These are phyloP conservation scores for Ursus arctos DNA, from an alignment of 2,113 vertebrate genomes.

Conservation along the genomic window DNA sequence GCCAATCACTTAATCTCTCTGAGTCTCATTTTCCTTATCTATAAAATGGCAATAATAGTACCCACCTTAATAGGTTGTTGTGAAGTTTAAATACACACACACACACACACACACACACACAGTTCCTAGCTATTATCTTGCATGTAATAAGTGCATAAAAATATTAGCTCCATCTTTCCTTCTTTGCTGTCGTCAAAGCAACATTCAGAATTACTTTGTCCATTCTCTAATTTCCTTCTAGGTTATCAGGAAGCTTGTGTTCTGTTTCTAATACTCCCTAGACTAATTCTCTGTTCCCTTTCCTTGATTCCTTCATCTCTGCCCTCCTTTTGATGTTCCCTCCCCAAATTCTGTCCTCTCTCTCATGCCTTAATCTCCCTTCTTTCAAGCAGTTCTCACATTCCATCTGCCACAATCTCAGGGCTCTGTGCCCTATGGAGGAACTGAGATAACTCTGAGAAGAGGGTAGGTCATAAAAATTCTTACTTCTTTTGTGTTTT, in stretches of 20 bases:
- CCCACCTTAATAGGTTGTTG: background rate
- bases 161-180: background rate
- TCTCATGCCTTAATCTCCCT: background rate
- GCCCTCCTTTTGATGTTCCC: too few relatives aligned
- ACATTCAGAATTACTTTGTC: background rate
- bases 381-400: background rate
- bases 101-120: background rate
- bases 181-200: background rate
- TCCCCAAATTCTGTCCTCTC: background rate
- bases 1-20: background rate
- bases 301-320: background rate
- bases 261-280: background rate
- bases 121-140: background rate
- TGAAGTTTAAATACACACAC: background rate
- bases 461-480: background rate
- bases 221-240: background rate
- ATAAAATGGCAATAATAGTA: background rate
- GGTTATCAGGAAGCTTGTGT: background rate
- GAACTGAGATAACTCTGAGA: background rate
- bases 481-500: background rate
- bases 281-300: background rate
- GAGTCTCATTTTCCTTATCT: background rate
- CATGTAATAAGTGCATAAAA: background rate
- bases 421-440: background rate
- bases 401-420: background rate